phyloP scores from a whole-genome alignment of 2,888 invertebrate species.

The Hydroisotoma schaefferi region DNA sequence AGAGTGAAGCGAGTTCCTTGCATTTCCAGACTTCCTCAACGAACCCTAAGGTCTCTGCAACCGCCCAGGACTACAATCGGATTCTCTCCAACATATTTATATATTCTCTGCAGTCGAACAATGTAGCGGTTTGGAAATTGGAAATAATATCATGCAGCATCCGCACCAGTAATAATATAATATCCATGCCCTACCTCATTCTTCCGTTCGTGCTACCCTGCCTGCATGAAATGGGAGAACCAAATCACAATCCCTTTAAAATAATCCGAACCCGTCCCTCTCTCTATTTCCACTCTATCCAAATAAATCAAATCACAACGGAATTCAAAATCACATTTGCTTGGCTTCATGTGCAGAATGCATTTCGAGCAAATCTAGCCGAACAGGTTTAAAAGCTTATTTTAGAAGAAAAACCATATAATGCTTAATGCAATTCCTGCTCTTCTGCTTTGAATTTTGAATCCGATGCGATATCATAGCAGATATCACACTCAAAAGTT shows the following conservation, averaged over 20 bases:
- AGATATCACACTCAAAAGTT: too few species aligned
- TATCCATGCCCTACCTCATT: slow-evolving; percentile 18
- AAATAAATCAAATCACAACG: slow-evolving; percentile 6
- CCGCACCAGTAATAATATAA: background rate
- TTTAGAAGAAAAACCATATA: too few species aligned
- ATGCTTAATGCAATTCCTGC: too few species aligned
- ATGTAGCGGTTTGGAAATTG: too few species aligned
- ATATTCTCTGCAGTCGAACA: too few species aligned
- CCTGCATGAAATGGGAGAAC: too few species aligned
- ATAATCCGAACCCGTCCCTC: slow-evolving; percentile 1
- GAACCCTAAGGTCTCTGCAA: background rate
- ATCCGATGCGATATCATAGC: too few species aligned
- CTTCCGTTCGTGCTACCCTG: background rate
- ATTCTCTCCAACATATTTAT: background rate
- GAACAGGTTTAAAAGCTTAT: too few species aligned
- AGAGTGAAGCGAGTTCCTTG: too few species aligned
- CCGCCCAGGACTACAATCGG: background rate
- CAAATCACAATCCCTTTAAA: too few species aligned
- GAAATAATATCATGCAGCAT: background rate
- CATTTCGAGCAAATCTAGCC: background rate
- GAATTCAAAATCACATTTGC: background rate
- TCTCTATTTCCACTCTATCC: too few species aligned
- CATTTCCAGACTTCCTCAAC: slow-evolving; percentile 2
- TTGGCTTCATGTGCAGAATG: slow-evolving; percentile 3
- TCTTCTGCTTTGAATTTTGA: too few species aligned